phyloP scores from a whole-genome alignment of 2,113 vertebrate species.

The Catharus fuscescens region DNA sequence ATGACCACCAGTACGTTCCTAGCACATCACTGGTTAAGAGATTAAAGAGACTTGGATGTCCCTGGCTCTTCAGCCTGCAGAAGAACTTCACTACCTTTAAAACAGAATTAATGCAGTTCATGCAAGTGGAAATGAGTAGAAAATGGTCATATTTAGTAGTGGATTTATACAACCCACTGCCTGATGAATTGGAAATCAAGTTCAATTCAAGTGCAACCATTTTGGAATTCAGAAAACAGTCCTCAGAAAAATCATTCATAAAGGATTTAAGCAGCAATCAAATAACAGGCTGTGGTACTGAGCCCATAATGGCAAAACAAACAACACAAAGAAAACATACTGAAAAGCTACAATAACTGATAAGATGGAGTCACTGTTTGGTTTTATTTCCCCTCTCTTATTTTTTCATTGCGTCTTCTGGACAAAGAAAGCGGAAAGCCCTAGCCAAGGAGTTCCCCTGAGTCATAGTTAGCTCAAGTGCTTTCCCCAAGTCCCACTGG shows the following conservation, averaged over 20 bases:
- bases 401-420: neutral
- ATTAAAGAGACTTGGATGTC: neutral
- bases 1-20: neutral
- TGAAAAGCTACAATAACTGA: neutral
- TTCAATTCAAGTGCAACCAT: neutral
- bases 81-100: neutral
- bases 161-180: neutral
- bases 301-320: neutral
- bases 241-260: neutral
- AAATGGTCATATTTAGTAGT: neutral
- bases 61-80: neutral
- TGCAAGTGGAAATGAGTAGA: neutral
- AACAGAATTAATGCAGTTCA: neutral
- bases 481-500: slow-evolving; percentile 33
- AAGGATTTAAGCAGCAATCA: neutral
- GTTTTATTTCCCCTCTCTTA: neutral
- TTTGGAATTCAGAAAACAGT: neutral
- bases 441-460: slow-evolving; percentile 21
- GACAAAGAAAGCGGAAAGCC: neutral
- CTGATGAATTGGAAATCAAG: slow-evolving; percentile 10
- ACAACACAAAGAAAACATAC: neutral
- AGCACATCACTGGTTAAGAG: neutral
- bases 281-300: neutral
- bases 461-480: slow-evolving; percentile 40
- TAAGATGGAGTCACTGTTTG: neutral